phyloP scores from a whole-genome alignment of 2,797 vertebrate species.

The Cuculus canorus region DNA sequence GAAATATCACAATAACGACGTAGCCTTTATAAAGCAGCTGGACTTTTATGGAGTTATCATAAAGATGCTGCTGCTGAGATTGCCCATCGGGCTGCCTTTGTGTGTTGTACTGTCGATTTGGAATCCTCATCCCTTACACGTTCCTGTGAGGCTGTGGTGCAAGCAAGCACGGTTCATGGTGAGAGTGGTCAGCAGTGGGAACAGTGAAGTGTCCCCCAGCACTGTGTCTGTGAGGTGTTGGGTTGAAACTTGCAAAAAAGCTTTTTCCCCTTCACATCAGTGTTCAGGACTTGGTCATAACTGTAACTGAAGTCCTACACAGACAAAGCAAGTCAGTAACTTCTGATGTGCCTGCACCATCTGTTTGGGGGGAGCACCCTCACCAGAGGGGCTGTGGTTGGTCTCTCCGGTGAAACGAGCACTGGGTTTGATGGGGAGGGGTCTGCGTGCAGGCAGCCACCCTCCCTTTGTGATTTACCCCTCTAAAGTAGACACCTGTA shows the following conservation, averaged over 20 bases:
- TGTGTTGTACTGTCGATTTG: neutral
- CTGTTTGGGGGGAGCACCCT: neutral
- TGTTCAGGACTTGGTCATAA: neutral
- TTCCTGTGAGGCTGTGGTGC: neutral
- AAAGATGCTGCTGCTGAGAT: neutral
- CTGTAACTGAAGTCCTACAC: neutral
- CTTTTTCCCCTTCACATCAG: neutral
- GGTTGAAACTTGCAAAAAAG: neutral
- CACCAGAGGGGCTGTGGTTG: too few species aligned
- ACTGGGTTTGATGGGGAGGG: too few species aligned
- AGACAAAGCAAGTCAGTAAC: neutral
- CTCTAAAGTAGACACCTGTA: too few species aligned
- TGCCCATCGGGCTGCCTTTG: neutral
- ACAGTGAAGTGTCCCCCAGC: neutral
- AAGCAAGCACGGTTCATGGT: neutral
- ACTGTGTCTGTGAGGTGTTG: neutral
- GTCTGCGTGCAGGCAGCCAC: too few species aligned
- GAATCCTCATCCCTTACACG: neutral
- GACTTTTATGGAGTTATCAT: neutral
- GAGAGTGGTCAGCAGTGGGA: neutral
- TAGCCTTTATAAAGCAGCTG: neutral
- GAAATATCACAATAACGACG: neutral
- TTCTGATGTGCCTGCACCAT: neutral
- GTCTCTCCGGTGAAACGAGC: too few species aligned
- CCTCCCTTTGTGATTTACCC: too few species aligned